Base-by-base conservation (phyloP, 2,113 vertebrate genomes). In the Pterocles burchelli region DNA sequence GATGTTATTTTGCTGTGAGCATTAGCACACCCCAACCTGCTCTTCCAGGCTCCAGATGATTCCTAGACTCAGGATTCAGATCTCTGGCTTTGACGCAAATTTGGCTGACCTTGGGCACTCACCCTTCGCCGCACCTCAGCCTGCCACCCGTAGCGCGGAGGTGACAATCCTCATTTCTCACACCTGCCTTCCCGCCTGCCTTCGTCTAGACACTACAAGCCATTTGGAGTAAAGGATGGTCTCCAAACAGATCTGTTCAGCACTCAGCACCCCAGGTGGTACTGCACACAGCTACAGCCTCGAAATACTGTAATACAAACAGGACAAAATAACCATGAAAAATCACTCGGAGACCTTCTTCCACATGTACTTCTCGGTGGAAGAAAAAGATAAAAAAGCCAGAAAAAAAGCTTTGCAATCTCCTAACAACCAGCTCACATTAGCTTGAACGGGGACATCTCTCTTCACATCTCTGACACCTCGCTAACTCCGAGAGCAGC, bases 111-210 rank as follows among this genome's bases (percentile, higher is more conserved):
- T 94, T 91, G 93, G 95, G 86, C 34, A 4, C 46, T 83, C 38
- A 41, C 75, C 92, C 90, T 83, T 48, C 43, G 31, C 75, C 0
- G 2, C 77, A 25, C 59, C 91, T 74, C 73, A 10, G 29, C 33
- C 84, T 87, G 93, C 61, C 88, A 21, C 83, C 17, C 13, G 10
- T 2, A 3, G 67, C 2, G 1, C 4, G 2, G 81, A 91, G 86
- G 89, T 89, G 93, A 89, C 93, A 78, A 2, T 20, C 59, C 83
- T 74, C 91, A 55, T 87, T 76, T 8, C 83, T 94, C 90, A 86
- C 92, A 80, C 83, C 94, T 88, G 94, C 84, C 93, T n/a, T 68
- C 63, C 81, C 51, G 85, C 11, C 88, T 57, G 73, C 5, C 67
- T 26, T 3, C 19, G 16, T 84, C 80, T 10, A 84, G 95, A 86